Base-by-base conservation (phyloP, 1,140 invertebrate species). In the Euura saliciscinereae region DNA sequence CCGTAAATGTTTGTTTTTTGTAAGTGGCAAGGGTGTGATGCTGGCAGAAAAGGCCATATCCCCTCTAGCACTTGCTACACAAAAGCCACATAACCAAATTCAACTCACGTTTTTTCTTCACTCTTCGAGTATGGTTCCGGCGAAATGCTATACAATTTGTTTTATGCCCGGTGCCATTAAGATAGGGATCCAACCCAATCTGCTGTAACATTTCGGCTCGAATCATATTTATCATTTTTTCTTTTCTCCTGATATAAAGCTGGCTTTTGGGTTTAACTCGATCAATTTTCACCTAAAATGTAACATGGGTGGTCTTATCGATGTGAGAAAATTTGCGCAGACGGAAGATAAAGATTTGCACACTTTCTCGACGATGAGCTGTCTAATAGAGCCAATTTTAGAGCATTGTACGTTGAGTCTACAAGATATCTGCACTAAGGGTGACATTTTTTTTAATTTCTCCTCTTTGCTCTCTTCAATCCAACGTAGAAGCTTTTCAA, bases 81-180 rank as follows among this genome's bases (percentile, higher is more conserved):
- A 2, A 45, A 59, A 69, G 44, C 46, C 67, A 42, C 43, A 45
- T 80, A 81, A 79, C 71, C 73, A 79, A 78, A 82, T 81, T 83
- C 81, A 43, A 43, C 75, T 80, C 78, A 78, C 80, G 79, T 81
- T 77, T 59, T 78, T 82, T 71, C 64, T 66, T 76, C 65, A 71
- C 68, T 71, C 70, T 71, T 76, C 78, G 69, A 73, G 75, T 71
- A 64, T 72, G 67, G 65, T 69, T 59, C 43, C 64, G 64, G 42
- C 45, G 46, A 44, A 70, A 73, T 68, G 74, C 74, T 74, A 66
- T 73, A 75, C 79, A 81, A 82, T 82, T 82, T 80, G 77, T 76
- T 74, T 77, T 45, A 71, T 79, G 75, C 77, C 75, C 79, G 74
- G 73, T 80, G 69, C 76, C 77, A 78, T 81, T 82, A 79, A 78